These are phyloP conservation scores for Drosophila ustulata DNA, from an alignment of 2,888 invertebrate species.

Conservation along the genomic window DNA sequence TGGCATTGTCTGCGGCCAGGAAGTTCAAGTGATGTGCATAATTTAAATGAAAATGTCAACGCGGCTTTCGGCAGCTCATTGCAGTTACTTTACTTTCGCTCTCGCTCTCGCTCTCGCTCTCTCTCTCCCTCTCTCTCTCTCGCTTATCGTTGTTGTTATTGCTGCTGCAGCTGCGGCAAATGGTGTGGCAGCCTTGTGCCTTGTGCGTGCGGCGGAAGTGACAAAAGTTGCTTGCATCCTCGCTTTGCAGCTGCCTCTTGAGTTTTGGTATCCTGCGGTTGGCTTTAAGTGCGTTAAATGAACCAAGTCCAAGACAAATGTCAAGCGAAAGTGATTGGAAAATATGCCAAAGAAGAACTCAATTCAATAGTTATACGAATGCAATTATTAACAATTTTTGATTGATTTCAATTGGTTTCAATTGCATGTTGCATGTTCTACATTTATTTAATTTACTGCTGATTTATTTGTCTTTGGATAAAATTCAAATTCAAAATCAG, in stretches of 20 bases:
- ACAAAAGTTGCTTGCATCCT: slow-evolving; percentile 46
- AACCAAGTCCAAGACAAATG: slow-evolving; percentile 1
- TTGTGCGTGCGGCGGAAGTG: slow-evolving; percentile 45
- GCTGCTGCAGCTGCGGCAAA: slow-evolving; percentile 17
- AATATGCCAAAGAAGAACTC: not conserved
- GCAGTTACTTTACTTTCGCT: slow-evolving; percentile 63
- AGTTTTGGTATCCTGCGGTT: slow-evolving; percentile 15
- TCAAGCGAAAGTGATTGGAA: not conserved
- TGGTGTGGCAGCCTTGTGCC: slow-evolving; percentile 23
- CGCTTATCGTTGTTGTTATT: slow-evolving; percentile 14
- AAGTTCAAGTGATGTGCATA: slow-evolving; percentile 81
- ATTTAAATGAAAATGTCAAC: slow-evolving; percentile 81
- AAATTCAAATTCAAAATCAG: too few species aligned
- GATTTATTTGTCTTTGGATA: too few species aligned
- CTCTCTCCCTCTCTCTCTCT: not conserved
- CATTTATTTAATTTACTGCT: not conserved
- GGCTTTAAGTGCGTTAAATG: slow-evolving; percentile 44
- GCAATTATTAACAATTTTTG: not conserved
- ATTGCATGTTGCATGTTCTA: not conserved
- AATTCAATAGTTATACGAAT: not conserved
- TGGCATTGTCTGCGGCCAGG: slow-evolving; percentile 56
- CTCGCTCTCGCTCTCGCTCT: not conserved
- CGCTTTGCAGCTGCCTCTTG: slow-evolving; percentile 9
- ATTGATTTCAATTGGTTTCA: not conserved
- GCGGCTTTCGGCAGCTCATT: slow-evolving; percentile 78